Percentiles rank a stretch among this genome's conserved stretches.
Evolutionary conservation across 2,888 invertebrate genomes (phyloP).

Genomic region (Dryococelus australis): DNA sequence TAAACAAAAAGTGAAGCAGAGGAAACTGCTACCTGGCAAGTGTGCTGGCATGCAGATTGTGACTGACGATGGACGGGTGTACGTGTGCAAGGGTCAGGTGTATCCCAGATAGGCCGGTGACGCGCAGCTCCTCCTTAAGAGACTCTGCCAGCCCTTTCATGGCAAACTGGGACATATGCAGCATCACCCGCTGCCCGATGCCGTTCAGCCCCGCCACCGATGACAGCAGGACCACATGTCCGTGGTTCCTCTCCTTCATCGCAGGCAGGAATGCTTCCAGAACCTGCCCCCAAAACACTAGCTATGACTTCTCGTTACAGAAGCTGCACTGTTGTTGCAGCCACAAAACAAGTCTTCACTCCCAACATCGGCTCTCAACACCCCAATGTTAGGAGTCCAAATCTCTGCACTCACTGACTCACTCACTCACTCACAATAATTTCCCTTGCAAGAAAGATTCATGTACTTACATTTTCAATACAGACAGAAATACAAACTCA

Average conservation of each 20-base stretch:
- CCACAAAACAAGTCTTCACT: no score
- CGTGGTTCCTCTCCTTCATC: slow-evolving; percentile 66
- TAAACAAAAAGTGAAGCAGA: no score
- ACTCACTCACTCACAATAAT: no score
- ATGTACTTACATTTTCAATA: no score
- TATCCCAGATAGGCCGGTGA: slow-evolving; percentile 56
- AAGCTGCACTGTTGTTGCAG: no score
- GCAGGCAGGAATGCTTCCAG: slow-evolving; percentile 67
- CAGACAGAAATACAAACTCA: no score
- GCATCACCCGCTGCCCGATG: slow-evolving; percentile 65
- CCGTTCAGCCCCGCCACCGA: slow-evolving; percentile 70
- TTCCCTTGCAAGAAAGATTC: no score
- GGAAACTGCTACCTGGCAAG: no score
- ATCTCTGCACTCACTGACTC: no score
- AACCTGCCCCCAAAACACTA: slow-evolving; percentile 58
- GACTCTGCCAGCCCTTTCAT: slow-evolving; percentile 71
- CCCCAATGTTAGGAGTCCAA: no score
- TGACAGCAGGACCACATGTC: slow-evolving; percentile 69
- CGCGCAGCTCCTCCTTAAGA: slow-evolving; percentile 66
- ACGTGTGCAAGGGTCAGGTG: slow-evolving; percentile 68
- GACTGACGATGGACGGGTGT: slow-evolving; percentile 69
- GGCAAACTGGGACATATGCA: slow-evolving; percentile 72
- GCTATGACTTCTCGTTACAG: no score
- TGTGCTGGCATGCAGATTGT: neutral
- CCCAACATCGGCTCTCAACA: no score